Percentiles rank a stretch among this genome's conserved stretches.
phyloP scores from a whole-genome alignment of 2,797 vertebrate species.

The Phrynocephalus vlangalii region DNA sequence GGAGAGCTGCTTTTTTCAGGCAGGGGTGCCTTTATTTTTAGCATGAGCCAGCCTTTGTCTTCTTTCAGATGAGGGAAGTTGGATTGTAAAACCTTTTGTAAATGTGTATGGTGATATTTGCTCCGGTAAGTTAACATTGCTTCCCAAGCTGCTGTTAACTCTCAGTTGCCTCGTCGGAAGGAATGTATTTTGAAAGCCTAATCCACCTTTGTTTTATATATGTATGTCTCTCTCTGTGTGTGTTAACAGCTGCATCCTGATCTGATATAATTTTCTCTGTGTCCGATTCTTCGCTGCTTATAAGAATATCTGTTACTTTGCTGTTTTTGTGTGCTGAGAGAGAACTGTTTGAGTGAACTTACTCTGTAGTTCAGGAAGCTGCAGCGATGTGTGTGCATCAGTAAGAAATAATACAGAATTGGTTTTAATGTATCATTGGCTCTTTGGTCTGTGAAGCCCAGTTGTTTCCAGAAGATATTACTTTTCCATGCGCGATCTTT shows the following conservation, averaged over 20 bases:
- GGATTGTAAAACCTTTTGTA: constrained; percentile 90
- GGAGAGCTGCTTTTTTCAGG: constrained; percentile 71
- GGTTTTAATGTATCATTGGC: not conserved
- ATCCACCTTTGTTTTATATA: constrained; percentile 45
- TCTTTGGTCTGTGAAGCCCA: constrained; percentile 55
- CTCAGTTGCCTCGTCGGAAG: constrained; percentile 42
- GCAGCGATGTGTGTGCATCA: constrained; percentile 36
- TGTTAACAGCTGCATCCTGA: not conserved
- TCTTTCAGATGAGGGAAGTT: constrained; percentile 81
- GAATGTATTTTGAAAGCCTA: constrained; percentile 47
- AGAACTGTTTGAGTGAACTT: constrained; percentile 76
- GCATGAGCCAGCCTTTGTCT: constrained; percentile 84
- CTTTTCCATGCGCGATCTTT: not conserved
- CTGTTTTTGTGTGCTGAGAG: constrained; percentile 49
- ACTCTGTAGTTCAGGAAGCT: constrained; percentile 71
- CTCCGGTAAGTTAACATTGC: constrained; percentile 92
- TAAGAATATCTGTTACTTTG: constrained; percentile 52
- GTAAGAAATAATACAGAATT: not conserved
- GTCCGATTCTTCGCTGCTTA: not conserved
- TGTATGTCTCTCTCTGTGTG: not conserved
- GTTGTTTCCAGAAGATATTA: constrained; percentile 44
- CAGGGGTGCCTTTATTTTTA: constrained; percentile 79
- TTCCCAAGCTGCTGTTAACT: constrained; percentile 23
- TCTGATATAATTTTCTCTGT: constrained; percentile 1
- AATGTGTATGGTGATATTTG: constrained; percentile 99